phyloP scores from a whole-genome alignment of 2,797 vertebrate genomes.

The Siniperca obscura region DNA sequence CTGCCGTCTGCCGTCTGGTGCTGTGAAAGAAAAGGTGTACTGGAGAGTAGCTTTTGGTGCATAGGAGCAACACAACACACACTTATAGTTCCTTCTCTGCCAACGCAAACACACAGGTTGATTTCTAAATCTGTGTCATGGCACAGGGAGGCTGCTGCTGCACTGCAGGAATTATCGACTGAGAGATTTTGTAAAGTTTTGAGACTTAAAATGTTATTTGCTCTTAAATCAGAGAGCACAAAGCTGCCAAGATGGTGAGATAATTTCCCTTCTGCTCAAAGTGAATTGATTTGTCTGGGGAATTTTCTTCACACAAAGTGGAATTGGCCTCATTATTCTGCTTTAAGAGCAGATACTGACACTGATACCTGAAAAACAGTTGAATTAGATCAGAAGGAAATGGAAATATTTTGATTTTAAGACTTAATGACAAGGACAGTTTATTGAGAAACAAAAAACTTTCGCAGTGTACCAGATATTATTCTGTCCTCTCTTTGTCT shows the following conservation, averaged over 20 bases:
- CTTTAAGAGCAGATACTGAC: slow-evolving; percentile 9
- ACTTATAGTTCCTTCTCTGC: slow-evolving; percentile 6
- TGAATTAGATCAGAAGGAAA: slow-evolving; percentile 34
- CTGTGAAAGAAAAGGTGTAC: slow-evolving; percentile 22
- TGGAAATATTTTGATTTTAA: slow-evolving; percentile 10
- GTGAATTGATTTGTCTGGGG: slow-evolving; percentile 4
- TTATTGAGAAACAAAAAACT: not conserved
- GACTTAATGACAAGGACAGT: slow-evolving; percentile 7
- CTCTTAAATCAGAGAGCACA: slow-evolving; percentile 1
- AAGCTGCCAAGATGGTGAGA: slow-evolving; percentile 24
- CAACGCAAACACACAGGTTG: slow-evolving; percentile 23
- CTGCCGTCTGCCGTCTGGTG: not conserved
- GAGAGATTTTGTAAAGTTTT: slow-evolving; percentile 20
- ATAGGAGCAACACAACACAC: slow-evolving; percentile 33
- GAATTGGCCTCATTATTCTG: slow-evolving; percentile 4
- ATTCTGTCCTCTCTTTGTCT: not conserved
- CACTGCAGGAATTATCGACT: slow-evolving; percentile 39
- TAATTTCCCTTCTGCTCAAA: slow-evolving; percentile 9
- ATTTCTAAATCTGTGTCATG: slow-evolving; percentile 52
- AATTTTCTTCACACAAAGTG: slow-evolving; percentile 36
- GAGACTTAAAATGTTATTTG: slow-evolving; percentile 1
- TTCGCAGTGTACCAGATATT: not conserved
- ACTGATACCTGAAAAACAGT: slow-evolving; percentile 10
- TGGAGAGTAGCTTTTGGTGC: slow-evolving; percentile 40
- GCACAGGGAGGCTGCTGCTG: slow-evolving; percentile 30